phyloP scores from a whole-genome alignment of 2,113 vertebrate species.

The Cyphomyrus discorhynchus region DNA sequence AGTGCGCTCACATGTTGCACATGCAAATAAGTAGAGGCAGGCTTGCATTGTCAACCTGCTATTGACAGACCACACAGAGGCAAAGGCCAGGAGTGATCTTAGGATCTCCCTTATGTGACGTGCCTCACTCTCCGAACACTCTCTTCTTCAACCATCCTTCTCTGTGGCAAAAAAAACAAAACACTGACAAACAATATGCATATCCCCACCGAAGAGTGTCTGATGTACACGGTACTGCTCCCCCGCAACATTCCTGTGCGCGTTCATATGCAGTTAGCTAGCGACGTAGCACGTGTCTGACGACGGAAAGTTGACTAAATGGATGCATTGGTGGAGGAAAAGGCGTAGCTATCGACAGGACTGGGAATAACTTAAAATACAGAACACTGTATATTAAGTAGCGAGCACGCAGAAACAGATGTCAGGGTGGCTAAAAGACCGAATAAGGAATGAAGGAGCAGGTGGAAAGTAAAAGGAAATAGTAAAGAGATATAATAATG shows the following conservation, averaged over 20 bases:
- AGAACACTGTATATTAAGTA: background rate
- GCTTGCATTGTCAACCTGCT: background rate
- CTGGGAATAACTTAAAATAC: background rate
- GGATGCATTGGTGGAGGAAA: background rate
- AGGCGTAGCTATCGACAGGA: background rate
- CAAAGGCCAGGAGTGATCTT: background rate
- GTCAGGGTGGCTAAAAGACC: background rate
- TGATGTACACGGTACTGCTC: background rate
- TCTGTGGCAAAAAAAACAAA: background rate
- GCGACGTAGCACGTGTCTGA: background rate
- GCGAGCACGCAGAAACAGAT: background rate
- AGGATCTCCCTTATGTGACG: background rate
- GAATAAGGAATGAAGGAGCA: background rate
- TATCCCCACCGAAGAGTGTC: background rate
- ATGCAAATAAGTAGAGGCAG: background rate
- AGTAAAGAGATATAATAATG: background rate
- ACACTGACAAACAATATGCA: background rate
- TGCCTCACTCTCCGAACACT: background rate
- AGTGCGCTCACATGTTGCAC: background rate
- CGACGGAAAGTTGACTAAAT: background rate
- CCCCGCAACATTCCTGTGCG: background rate
- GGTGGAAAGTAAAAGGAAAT: background rate
- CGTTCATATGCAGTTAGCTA: background rate
- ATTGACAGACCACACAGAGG: slow-evolving; percentile 7
- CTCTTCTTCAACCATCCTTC: background rate